These are phyloP conservation scores for Echinarachnius parma DNA, from an alignment of 53 echinoderm and acorn worm genomes.

Conservation along the genomic window DNA sequence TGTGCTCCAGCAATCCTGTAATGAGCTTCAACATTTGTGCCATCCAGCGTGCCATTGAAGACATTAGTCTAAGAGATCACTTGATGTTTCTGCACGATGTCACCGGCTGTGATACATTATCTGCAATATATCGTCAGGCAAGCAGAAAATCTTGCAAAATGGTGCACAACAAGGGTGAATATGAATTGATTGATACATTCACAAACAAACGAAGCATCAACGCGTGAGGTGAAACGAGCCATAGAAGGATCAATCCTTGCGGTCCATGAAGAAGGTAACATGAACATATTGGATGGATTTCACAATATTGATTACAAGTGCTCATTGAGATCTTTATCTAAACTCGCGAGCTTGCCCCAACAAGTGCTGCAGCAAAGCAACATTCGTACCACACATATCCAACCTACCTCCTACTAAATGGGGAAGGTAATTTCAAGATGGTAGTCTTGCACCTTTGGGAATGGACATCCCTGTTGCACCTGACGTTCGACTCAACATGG, in stretches of 20 bases:
- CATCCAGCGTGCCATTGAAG: constrained; percentile 39
- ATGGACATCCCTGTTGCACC: too few relatives aligned
- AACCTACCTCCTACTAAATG: too few relatives aligned
- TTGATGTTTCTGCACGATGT: constrained; percentile 38
- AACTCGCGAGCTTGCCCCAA: constrained; percentile 38
- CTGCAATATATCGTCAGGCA: constrained; percentile 46
- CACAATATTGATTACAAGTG: constrained; percentile 25
- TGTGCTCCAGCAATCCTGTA: constrained; percentile 34
- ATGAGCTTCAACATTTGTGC: constrained; percentile 34
- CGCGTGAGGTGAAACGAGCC: constrained; percentile 12
- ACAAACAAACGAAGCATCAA: constrained; percentile 37
- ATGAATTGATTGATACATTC: constrained; percentile 38
- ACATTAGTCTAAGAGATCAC: constrained; percentile 48
- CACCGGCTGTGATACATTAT: constrained; percentile 47
- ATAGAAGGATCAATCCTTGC: not conserved
- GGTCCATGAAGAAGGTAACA: constrained; percentile 6
- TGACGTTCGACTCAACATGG: too few relatives aligned
- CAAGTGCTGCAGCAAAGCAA: constrained; percentile 46
- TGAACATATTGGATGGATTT: constrained; percentile 1
- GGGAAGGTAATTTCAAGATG: too few relatives aligned
- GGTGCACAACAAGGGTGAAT: constrained; percentile 27
- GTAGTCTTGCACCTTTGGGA: too few relatives aligned
- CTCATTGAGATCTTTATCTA: constrained; percentile 24
- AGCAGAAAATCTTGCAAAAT: constrained; percentile 45
- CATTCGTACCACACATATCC: constrained; percentile 14